These are phyloP conservation scores for Pangasius sanitwongsei DNA, from an alignment of 2,797 vertebrate species.

Conservation along the genomic window DNA sequence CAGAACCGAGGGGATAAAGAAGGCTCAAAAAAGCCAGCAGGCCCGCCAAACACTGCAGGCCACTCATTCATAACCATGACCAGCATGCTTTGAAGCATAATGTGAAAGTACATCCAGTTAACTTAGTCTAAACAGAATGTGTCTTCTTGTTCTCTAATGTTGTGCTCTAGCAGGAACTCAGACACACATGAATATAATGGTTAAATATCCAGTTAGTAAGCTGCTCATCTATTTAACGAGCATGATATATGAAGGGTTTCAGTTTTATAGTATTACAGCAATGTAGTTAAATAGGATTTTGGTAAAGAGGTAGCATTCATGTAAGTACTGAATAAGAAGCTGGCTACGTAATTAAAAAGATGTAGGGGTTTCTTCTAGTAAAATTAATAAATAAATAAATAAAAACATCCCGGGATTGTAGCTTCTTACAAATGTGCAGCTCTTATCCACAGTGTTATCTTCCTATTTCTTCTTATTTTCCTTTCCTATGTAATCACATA, in stretches of 20 bases:
- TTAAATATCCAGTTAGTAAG: not conserved
- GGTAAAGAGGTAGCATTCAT: not conserved
- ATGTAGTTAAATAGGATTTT: not conserved
- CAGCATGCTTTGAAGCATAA: slow-evolving; percentile 59
- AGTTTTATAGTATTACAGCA: not conserved
- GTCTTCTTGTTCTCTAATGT: slow-evolving; percentile 54
- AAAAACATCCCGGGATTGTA: not conserved
- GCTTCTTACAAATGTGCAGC: not conserved
- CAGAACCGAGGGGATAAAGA: slow-evolving; percentile 56
- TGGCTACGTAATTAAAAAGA: not conserved
- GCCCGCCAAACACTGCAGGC: slow-evolving; percentile 48
- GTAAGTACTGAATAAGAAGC: not conserved
- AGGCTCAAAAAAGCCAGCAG: slow-evolving; percentile 62
- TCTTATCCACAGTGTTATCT: not conserved
- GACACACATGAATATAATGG: not conserved
- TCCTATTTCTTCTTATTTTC: not conserved
- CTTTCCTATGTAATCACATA: not conserved
- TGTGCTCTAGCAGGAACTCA: slow-evolving; percentile 19
- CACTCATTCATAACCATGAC: slow-evolving; percentile 57
- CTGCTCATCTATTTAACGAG: not conserved
- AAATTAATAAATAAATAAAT: not conserved
- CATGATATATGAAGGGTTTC: not conserved
- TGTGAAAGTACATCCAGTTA: slow-evolving; percentile 55
- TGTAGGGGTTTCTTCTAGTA: not conserved
- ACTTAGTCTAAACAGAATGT: slow-evolving; percentile 57